These are phyloP conservation scores for Dolichomitus sp. DNA, from an alignment of 2,888 invertebrate species.

Conservation along the genomic window DNA sequence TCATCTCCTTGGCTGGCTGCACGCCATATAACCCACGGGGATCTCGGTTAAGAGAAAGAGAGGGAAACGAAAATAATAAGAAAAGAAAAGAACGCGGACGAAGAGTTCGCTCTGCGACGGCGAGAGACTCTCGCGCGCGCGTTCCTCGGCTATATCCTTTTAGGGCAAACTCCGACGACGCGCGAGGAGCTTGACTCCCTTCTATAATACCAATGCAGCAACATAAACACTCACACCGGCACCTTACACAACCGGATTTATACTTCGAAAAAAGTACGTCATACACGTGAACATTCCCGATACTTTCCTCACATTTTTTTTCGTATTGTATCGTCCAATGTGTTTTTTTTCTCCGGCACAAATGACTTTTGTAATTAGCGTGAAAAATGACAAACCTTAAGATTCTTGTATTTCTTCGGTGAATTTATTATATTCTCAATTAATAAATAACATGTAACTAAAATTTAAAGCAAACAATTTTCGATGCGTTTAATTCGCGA, in stretches of 20 bases:
- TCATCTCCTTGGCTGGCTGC: slow-evolving; percentile 44
- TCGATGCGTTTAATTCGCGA: too few relatives aligned
- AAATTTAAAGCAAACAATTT: too few relatives aligned
- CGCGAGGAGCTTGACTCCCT: slow-evolving; percentile 52
- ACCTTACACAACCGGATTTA: slow-evolving; percentile 18
- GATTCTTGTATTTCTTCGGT: too few relatives aligned
- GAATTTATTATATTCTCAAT: too few relatives aligned
- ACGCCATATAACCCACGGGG: slow-evolving; percentile 49
- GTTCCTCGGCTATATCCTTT: slow-evolving; percentile 70
- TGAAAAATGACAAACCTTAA: too few relatives aligned
- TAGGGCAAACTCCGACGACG: slow-evolving; percentile 68
- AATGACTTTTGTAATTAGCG: not conserved
- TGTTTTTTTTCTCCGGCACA: not conserved
- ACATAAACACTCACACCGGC: slow-evolving; percentile 22
- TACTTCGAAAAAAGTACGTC: slow-evolving; percentile 4
- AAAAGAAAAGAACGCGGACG: slow-evolving; percentile 39
- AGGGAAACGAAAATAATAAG: slow-evolving; percentile 36
- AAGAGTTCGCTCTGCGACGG: slow-evolving; percentile 23
- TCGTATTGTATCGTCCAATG: slow-evolving; percentile 11
- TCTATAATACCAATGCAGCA: slow-evolving; percentile 47
- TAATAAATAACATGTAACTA: too few relatives aligned
- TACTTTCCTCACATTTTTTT: slow-evolving; percentile 33
- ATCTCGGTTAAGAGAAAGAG: slow-evolving; percentile 37
- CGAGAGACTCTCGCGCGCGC: slow-evolving; percentile 44
- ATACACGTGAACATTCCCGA: slow-evolving; percentile 3